Evolutionary conservation across 2,113 vertebrate species (phyloP).

Genomic region (Nettapus auritus): DNA sequence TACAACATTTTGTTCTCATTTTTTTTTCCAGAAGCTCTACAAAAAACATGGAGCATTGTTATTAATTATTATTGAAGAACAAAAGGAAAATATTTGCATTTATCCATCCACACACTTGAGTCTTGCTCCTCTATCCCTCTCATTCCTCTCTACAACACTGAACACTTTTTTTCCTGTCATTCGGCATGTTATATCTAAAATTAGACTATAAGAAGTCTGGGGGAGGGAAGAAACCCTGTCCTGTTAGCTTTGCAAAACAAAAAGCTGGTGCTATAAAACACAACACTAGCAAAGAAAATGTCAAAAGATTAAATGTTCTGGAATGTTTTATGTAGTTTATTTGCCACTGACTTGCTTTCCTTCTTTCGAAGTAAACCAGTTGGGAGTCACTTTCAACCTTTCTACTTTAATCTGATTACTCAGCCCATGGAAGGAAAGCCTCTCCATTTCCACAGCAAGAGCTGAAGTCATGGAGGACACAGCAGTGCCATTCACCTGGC

Average conservation of each 20-base stretch:
- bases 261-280: not conserved
- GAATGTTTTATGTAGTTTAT: not conserved
- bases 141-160: not conserved
- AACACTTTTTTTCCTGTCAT: not conserved
- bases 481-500: not conserved
- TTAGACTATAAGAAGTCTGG: not conserved
- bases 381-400: not conserved
- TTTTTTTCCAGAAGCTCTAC: not conserved
- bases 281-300: not conserved
- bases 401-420: not conserved
- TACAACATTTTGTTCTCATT: not conserved
- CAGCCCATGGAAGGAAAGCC: not conserved
- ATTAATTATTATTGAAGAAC: not conserved
- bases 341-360: not conserved
- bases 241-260: not conserved
- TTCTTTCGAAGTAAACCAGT: not conserved
- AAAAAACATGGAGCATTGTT: not conserved
- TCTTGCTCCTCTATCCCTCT: not conserved
- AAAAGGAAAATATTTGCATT: constrained; percentile 13
- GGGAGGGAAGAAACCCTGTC: not conserved
- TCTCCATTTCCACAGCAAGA: not conserved
- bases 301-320: not conserved
- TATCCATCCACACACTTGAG: not conserved
- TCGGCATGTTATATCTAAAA: not conserved
- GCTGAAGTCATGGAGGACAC: not conserved